phyloP scores from a whole-genome alignment of 53 echinoderm and acorn worm genomes.

The Antedon mediterranea region DNA sequence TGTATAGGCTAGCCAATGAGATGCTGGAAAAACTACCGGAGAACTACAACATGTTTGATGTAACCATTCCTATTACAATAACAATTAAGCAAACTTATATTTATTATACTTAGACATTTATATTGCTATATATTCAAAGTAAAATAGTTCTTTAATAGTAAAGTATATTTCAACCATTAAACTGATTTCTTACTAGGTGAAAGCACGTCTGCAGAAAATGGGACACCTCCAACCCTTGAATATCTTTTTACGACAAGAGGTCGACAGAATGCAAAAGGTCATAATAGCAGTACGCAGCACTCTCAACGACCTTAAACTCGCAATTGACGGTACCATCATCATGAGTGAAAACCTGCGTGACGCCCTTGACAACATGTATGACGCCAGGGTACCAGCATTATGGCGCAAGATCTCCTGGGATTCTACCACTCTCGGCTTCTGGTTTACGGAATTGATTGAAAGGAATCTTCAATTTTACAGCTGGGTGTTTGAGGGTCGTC shows the following conservation, averaged over 20 bases:
- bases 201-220: conserved; percentile 92
- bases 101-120: background rate
- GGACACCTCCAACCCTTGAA: conserved; percentile 60
- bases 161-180: background rate
- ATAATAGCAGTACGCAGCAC: conserved; percentile 59
- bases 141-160: too few relatives aligned
- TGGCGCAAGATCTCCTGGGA: conserved; percentile 98
- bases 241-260: conserved; percentile 96
- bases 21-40: conserved; percentile 86
- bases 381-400: conserved; percentile 73
- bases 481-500: conserved; percentile 95
- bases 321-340: conserved; percentile 98
- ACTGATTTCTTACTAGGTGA: conserved; percentile 38
- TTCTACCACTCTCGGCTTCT: conserved; percentile 94
- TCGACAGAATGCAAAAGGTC: conserved; percentile 97
- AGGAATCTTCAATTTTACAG: conserved; percentile 77
- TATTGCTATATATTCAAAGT: too few relatives aligned
- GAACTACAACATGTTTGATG: conserved; percentile 25
- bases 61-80: too few relatives aligned
- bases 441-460: conserved; percentile 95
- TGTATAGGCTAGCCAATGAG: conserved; percentile 74
- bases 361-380: conserved; percentile 94
- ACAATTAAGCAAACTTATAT: too few relatives aligned
- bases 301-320: conserved; percentile 79
- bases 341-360: conserved; percentile 97